Base-by-base conservation (phyloP, 2,888 invertebrate genomes). In the Aricia artaxerxes region DNA sequence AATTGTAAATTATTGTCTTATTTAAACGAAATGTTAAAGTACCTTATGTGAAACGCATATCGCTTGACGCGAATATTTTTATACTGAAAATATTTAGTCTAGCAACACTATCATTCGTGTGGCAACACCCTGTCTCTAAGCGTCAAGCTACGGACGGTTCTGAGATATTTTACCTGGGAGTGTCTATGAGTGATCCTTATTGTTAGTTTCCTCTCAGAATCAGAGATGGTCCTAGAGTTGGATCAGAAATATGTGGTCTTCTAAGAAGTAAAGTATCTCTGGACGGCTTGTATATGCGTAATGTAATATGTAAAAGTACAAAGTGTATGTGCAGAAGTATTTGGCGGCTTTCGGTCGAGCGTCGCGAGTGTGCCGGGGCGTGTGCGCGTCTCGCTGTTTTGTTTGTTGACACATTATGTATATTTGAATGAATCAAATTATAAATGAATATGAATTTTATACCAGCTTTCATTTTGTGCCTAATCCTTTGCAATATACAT, bases 341-440 rank as follows among this genome's bases (percentile, higher is more conserved):
- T 49, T 92, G 90, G 85, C 85, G 84, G 86, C 86, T 88, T 86
- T 88, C 87, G 87, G 84, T 83, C 81, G 82, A 81, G 84, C 79
- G 86, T 82, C 81, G 85, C 80, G 85, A 82, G 85, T 82, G 85
- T 81, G 85, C 82, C 85, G 82, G 78, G 61, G 73, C 78, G 73
- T 44, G 64, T 64, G 78, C 87, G 90, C 88, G 91, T 92, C 93
- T 93, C 92, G 93, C 94, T 93, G 93, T 90, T 89, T 89, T 88
- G 92, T 94, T 94, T 94, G 94, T 94, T 94, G 92, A 94, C 92
- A 94, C 93, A 93, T 92, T 90, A 91, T 93, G 93, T 94, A 94
- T 93, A 94, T 92, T 93, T 93, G 93, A 94, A 93, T 92, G 92
- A 94, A 93, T 94, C 93, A 94, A 94, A 94, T 93, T 94, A 94